A percentile compares a stretch with the other conserved stretches of the same genome.
phyloP scores from a whole-genome alignment of 2,797 vertebrate genomes.

The Manis crassicaudata region DNA sequence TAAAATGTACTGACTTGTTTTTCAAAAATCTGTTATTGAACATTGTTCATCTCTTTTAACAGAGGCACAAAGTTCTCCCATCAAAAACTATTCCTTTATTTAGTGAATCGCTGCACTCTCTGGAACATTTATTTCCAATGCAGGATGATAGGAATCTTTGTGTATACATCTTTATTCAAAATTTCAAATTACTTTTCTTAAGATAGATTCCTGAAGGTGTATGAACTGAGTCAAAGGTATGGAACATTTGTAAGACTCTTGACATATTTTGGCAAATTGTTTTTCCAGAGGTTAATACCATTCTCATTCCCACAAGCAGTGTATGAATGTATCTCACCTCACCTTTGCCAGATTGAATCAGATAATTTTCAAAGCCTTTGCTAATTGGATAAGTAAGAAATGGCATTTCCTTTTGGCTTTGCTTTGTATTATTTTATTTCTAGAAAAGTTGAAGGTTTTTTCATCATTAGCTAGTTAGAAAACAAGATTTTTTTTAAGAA shows the following conservation, averaged over 20 bases:
- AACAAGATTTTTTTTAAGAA: not conserved
- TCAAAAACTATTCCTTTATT: conserved; percentile 2
- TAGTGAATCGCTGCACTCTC: not conserved
- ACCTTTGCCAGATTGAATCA: conserved; percentile 42
- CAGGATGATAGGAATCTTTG: conserved; percentile 47
- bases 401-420: conserved; percentile 63
- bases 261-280: conserved; percentile 72
- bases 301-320: conserved; percentile 40
- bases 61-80: not conserved
- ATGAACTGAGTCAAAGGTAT: conserved; percentile 65
- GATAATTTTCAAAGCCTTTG: conserved; percentile 73
- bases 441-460: conserved; percentile 78
- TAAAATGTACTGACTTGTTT: conserved; percentile 1
- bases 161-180: conserved; percentile 52
- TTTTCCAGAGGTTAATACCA: conserved; percentile 40
- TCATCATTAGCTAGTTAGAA: conserved; percentile 68
- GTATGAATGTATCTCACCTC: not conserved
- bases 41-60: not conserved
- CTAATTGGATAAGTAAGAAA: conserved; percentile 69
- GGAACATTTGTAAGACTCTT: conserved; percentile 62
- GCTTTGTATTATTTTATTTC: conserved; percentile 70
- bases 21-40: not conserved
- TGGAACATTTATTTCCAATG: conserved; percentile 51
- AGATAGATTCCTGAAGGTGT: conserved; percentile 20
- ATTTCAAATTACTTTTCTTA: conserved; percentile 61